Evolutionary conservation across 1,140 invertebrate genomes (phyloP), one percentile per base, ranked within the genome.

Genomic region (Drosophila setifemur): DNA sequence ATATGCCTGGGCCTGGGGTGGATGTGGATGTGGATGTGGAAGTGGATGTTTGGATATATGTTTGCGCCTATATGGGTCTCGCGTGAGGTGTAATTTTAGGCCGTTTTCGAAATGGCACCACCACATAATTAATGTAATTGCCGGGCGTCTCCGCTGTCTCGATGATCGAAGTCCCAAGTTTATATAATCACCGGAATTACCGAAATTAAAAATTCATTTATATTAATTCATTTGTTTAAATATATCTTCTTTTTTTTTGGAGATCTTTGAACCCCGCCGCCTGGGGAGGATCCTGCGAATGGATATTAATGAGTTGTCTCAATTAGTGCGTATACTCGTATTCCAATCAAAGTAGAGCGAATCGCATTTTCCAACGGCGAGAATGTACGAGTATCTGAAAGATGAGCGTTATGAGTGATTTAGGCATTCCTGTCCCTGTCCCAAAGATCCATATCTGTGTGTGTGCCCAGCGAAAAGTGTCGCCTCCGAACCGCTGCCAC

Each of bases 111-210:
- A 69, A 55, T 14, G 23, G 14, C 47, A 33, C 26, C 44, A 16
- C 23, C 39, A 43, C 66, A 60, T 60, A 60, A 70, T 70, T 70
- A 70, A 29, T 49, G 37, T 52, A 72, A 72, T 72, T 53, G 45
- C 42, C 14, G 42, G 42, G 23, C n/a, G n/a, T 45, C 7, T 14
- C 33, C 8, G 33, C 14, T 37, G 33, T 37, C 14, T 4, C 33
- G 33, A 16, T 16, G 42, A 69, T 70, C 44, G 37, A 39, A 42
- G 16, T 35, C 25, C 28, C 42, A 25, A 23, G 21, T 33, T 64
- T 64, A 66, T 66, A 29, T 63, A 63, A 63, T 40, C 12, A 19
- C 16, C 5, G 29, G 11, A 16, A 23, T 33, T 8, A 4, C 11
- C 7, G n/a, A 29, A 42, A 37, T 14, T 18, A 37, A 64, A 40